Conservation (phyloP, 2,888 invertebrate genomes). For the Pollenia labialis region DNA sequence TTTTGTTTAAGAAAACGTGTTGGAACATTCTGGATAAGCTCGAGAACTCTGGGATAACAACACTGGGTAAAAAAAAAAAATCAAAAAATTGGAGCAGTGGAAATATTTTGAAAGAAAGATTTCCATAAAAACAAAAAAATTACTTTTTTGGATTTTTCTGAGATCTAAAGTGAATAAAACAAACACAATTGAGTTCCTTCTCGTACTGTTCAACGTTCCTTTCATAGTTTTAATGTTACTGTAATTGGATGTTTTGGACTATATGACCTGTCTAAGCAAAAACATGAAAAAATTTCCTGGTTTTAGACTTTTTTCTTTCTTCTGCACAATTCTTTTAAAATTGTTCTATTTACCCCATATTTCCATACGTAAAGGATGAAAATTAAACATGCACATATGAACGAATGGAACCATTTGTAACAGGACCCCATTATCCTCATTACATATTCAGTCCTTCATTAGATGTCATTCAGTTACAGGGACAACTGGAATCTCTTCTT, state of each 20-base stretch:
- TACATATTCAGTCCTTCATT: slow-evolving; percentile 51
- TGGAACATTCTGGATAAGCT: no score
- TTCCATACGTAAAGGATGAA: not conserved
- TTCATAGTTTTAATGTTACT: not conserved
- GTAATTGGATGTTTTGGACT: slow-evolving; percentile 13
- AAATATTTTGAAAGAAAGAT: no score
- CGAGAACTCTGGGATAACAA: no score
- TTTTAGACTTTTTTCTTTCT: not conserved
- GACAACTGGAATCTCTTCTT: slow-evolving; percentile 30
- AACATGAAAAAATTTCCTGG: slow-evolving; percentile 11
- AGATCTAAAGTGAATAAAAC: no score
- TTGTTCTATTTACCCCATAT: not conserved
- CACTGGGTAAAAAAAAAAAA: no score
- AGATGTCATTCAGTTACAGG: slow-evolving; percentile 57
- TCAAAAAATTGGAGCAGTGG: no score
- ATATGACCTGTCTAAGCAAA: slow-evolving; percentile 37
- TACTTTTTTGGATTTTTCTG: no score
- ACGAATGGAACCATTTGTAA: not conserved
- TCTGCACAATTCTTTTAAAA: not conserved
- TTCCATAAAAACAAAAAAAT: no score
- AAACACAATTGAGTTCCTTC: no score
- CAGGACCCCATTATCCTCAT: slow-evolving; percentile 9
- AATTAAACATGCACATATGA: not conserved
- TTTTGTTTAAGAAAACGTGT: no score
- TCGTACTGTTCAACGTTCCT: no score